A percentile compares a stretch with the other conserved stretches of the same genome.
These are phyloP conservation scores for Latrodectus hesperus DNA, from an alignment of 2,888 invertebrate genomes.

Conservation along the genomic window DNA sequence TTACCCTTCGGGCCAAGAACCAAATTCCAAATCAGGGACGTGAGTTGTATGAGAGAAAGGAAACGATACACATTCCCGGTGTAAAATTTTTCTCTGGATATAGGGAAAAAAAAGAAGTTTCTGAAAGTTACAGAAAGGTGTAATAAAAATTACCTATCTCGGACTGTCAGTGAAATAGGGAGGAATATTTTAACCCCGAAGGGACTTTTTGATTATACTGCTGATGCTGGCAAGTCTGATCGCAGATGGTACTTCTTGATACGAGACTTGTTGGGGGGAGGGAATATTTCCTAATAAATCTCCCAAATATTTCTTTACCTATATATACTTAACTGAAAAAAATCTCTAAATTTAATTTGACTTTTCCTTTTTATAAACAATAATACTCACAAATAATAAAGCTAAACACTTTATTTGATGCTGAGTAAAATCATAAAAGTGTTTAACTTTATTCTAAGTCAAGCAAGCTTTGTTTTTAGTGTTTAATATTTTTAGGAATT, in stretches of 20 bases:
- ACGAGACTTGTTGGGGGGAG: not conserved
- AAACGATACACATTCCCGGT: not conserved
- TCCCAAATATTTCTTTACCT: too few species aligned
- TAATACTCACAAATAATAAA: too few species aligned
- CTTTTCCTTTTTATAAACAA: too few species aligned
- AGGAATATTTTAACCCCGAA: conserved; percentile 26
- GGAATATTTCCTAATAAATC: not conserved
- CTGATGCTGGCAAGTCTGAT: not conserved
- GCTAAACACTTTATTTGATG: too few species aligned
- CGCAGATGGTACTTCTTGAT: not conserved
- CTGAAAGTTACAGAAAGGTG: not conserved
- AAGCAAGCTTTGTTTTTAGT: too few species aligned
- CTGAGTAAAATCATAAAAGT: too few species aligned
- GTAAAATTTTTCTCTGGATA: not conserved
- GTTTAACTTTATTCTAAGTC: too few species aligned
- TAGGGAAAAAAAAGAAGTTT: not conserved
- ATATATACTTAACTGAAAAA: too few species aligned
- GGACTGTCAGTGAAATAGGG: conserved; percentile 13
- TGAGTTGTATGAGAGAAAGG: conserved; percentile 26
- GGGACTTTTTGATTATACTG: conserved; percentile 6
- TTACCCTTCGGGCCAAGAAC: conserved; percentile 26
- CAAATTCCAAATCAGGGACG: conserved; percentile 39
- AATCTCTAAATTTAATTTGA: too few species aligned
- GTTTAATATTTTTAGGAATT: too few species aligned
- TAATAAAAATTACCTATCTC: conserved; percentile 37